Percentiles rank a stretch among this genome's conserved stretches.
Conservation (phyloP, 2,888 invertebrate species). For the Agriopis marginaria region DNA sequence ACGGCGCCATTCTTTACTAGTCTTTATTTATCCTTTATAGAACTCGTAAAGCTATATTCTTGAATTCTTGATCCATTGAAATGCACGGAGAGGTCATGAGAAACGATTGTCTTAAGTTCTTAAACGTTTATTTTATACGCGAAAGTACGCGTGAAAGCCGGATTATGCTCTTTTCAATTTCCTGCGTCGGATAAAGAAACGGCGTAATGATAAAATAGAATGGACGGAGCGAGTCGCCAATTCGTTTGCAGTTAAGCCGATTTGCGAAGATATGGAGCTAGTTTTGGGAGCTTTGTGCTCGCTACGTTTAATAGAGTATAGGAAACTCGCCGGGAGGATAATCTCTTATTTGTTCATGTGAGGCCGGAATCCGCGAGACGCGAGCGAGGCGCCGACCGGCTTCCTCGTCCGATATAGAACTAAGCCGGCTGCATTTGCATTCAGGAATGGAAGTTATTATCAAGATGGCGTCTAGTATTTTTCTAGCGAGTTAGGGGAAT, state of each 20-base stretch:
- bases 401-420: constrained; percentile 70
- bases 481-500: constrained; percentile 82
- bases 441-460: constrained; percentile 62
- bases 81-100: constrained; percentile 61
- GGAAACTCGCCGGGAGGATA: constrained; percentile 62
- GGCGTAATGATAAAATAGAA: constrained; percentile 43
- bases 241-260: constrained; percentile 72
- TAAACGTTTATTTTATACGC: constrained; percentile 67
- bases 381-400: constrained; percentile 51
- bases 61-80: constrained; percentile 53
- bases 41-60: constrained; percentile 69
- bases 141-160: constrained; percentile 77
- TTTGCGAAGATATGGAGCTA: constrained; percentile 63
- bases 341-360: constrained; percentile 69
- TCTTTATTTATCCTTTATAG: constrained; percentile 48
- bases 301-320: constrained; percentile 67
- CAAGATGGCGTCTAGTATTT: constrained; percentile 83
- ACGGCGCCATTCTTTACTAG: constrained; percentile 51
- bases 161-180: constrained; percentile 68
- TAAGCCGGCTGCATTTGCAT: constrained; percentile 64
- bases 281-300: constrained; percentile 68
- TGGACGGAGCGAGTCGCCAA: constrained; percentile 54
- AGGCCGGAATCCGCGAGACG: constrained; percentile 56
- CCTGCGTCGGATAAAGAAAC: constrained; percentile 57
- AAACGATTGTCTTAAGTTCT: constrained; percentile 59